Base-by-base conservation (phyloP, 1,140 invertebrate genomes). In the Coelopa frigida region DNA sequence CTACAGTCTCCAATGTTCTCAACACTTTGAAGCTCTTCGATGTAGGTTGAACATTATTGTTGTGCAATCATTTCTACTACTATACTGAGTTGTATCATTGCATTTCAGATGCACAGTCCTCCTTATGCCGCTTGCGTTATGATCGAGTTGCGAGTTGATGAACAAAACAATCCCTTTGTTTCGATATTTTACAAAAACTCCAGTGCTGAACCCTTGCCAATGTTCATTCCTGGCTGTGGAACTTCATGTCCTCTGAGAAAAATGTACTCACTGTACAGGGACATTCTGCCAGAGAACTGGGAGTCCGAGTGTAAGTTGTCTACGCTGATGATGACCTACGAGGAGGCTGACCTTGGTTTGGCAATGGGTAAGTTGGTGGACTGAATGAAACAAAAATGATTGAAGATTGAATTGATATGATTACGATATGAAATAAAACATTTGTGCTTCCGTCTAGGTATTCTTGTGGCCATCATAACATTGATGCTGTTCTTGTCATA, bases 1-100 rank as follows among this genome's bases (percentile, higher is more conserved):
- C 82, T 4, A 93, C 86, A 0, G 62, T 94, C 7, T 82, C 84
- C 1, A 85, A 82, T 55, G 54, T 93, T 22, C 72, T 94, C 4
- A 82, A 82, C 61, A 74, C 82, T 1, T 66, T 94, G 21, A 76
- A 79, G 12, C 53, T 91, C 4, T 94, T 82, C 61, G 77, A 92
- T 44, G 71, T 73, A 44, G 48, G 44, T 36, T 17, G 4, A 0
- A 33, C 4, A 18, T 11, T 15, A 40, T 33, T 31, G 18, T 12
- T 15, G 29, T 10, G 17, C 6, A 39, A 14, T 39, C 38, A 7
- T 39, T 39, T 4, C 8, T 23, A 32, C 1, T 18, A 48, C 46
- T 35, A 14, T 20, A 23, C 11, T 31, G 8, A 33, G 12, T 27
- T n/a, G 27, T 39, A 32, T 18, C 22, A 6, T 38, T 4, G 1